Evolutionary conservation across 2,113 vertebrate genomes (phyloP).

Genomic region (Lonchura striata): DNA sequence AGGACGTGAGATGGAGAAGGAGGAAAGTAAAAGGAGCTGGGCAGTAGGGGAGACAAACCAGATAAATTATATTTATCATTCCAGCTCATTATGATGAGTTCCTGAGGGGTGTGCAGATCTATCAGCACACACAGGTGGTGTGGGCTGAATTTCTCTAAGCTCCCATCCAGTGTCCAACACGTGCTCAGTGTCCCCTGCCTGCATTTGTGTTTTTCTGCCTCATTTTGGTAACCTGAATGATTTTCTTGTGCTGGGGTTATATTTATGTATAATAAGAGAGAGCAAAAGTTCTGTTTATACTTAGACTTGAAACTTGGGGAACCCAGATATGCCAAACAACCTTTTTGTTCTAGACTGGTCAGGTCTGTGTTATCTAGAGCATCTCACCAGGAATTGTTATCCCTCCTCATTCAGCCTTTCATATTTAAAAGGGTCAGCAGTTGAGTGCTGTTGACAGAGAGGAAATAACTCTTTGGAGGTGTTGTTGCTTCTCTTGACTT

Average conservation of each 20-base stretch:
- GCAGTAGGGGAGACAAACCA: background rate
- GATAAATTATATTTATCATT: background rate
- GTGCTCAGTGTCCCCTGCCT: background rate
- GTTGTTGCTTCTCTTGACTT: background rate
- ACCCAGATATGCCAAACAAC: background rate
- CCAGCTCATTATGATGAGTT: background rate
- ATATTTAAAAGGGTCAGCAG: background rate
- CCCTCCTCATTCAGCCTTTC: background rate
- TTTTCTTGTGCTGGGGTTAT: background rate
- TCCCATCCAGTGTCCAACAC: rapidly evolving
- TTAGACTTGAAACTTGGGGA: background rate
- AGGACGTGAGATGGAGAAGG: background rate
- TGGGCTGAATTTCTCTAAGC: background rate
- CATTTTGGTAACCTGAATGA: background rate
- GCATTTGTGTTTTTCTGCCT: background rate
- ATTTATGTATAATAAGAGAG: background rate
- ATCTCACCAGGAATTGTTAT: background rate
- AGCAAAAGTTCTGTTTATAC: background rate
- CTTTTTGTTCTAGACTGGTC: background rate
- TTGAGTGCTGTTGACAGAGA: background rate
- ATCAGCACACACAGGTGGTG: background rate
- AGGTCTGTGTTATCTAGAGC: background rate
- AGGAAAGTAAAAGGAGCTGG: background rate
- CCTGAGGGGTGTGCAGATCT: background rate
- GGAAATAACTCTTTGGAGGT: background rate